These are phyloP conservation scores for Lasioglossum marginatum DNA, from an alignment of 2,888 invertebrate genomes.

Conservation along the genomic window DNA sequence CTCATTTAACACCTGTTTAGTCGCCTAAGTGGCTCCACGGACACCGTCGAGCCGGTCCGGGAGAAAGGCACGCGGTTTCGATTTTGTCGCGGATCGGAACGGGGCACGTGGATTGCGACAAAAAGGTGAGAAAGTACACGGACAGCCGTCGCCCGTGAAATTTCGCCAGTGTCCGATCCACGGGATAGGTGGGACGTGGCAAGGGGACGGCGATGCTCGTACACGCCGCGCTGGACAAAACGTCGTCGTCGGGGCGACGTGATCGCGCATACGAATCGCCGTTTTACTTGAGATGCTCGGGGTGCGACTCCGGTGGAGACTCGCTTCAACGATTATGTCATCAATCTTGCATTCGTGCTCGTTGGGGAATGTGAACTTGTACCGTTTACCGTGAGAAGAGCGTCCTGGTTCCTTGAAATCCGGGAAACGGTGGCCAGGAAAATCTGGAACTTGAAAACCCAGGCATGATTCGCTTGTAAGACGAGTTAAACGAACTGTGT, in stretches of 20 bases:
- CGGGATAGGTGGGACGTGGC: neutral
- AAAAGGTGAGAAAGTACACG: conserved; percentile 47
- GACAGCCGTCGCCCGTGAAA: conserved; percentile 39
- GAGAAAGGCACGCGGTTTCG: conserved; percentile 20
- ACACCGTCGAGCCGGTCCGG: neutral
- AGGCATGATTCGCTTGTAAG: neutral
- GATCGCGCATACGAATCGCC: conserved; percentile 40
- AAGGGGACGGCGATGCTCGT: neutral
- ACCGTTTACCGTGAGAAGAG: neutral
- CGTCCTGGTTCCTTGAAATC: neutral
- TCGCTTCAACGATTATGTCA: conserved; percentile 4
- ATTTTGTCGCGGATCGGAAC: conserved; percentile 33
- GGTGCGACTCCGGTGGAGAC: neutral
- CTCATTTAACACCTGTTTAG: neutral
- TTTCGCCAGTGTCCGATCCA: conserved; percentile 40
- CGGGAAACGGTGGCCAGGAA: neutral
- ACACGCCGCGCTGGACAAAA: conserved; percentile 19
- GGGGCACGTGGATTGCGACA: conserved; percentile 35
- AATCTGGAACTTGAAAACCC: neutral
- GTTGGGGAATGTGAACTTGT: neutral
- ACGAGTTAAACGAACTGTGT: neutral
- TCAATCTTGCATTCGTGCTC: neutral
- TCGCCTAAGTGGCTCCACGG: neutral
- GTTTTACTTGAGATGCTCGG: conserved; percentile 2
- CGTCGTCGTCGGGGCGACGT: conserved; percentile 20